Conservation (phyloP, 1,140 invertebrate species). For the Drosophila seguyi region DNA sequence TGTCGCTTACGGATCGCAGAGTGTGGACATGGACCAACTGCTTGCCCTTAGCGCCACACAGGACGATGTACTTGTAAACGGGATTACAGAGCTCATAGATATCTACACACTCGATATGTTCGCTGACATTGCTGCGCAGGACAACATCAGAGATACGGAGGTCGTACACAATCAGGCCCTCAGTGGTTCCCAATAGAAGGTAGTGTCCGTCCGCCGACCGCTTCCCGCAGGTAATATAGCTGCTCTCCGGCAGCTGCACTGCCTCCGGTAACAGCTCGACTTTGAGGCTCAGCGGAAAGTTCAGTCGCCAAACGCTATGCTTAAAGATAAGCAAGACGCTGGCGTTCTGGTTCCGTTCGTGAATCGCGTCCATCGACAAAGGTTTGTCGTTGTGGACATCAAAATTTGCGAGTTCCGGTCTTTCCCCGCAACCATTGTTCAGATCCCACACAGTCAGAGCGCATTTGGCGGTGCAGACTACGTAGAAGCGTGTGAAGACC, state of each 20-base stretch:
- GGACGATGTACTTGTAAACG: conserved; percentile 69
- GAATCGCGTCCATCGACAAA: conserved; percentile 28
- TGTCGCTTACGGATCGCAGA: conserved; percentile 18
- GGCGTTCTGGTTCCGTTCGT: conserved; percentile 23
- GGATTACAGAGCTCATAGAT: conserved; percentile 57
- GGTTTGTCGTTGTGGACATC: conserved; percentile 20
- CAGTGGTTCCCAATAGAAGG: conserved; percentile 67
- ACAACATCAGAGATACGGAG: conserved; percentile 30
- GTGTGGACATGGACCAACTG: conserved; percentile 65
- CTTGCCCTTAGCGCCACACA: conserved; percentile 63
- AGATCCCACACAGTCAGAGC: conserved; percentile 51
- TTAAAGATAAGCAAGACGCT: conserved; percentile 57
- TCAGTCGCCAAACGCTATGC: conserved; percentile 44
- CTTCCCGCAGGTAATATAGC: conserved; percentile 67
- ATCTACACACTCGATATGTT: conserved; percentile 74
- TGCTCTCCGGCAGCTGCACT: conserved; percentile 26
- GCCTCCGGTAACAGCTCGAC: conserved; percentile 9
- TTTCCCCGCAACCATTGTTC: conserved; percentile 20
- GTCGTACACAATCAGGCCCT: conserved; percentile 74
- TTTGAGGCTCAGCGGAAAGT: conserved; percentile 11
- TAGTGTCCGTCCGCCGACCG: conserved; percentile 61
- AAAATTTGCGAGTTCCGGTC: conserved; percentile 8
- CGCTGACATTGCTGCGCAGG: conserved; percentile 75
- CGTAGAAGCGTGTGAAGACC: conserved; percentile 50
- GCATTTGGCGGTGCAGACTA: conserved; percentile 47